Evolutionary conservation across 2,113 vertebrate species (phyloP).

Genomic region (Gasterosteus aculeatus): DNA sequence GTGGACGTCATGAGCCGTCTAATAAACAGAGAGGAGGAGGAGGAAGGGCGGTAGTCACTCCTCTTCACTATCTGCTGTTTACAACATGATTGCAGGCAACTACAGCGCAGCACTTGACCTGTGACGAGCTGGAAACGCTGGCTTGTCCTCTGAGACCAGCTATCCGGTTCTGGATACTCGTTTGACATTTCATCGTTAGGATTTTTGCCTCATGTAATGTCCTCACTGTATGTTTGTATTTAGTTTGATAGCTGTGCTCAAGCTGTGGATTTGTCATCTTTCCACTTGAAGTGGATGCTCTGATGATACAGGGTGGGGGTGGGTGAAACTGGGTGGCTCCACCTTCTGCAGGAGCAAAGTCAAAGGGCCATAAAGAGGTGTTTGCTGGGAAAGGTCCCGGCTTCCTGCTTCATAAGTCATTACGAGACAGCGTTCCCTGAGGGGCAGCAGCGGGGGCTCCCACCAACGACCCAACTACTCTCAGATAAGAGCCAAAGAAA

Average conservation of each 20-base stretch:
- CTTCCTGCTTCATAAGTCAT: slow-evolving; percentile 58
- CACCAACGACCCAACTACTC: neutral
- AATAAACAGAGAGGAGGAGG: neutral
- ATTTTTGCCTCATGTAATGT: too few relatives aligned
- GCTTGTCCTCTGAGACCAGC: neutral
- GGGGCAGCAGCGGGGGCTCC: slow-evolving; percentile 4
- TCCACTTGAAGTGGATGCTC: too few relatives aligned
- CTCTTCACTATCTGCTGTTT: slow-evolving; percentile 54
- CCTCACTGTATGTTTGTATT: neutral
- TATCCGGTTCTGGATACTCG: too few relatives aligned
- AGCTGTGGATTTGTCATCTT: neutral
- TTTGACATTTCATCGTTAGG: neutral
- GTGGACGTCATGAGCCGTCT: neutral
- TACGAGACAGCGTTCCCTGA: slow-evolving; percentile 13
- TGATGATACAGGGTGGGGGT: neutral
- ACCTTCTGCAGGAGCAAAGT: slow-evolving; percentile 80
- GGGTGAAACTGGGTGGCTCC: slow-evolving; percentile 38
- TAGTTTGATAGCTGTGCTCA: neutral
- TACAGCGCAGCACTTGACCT: slow-evolving; percentile 14
- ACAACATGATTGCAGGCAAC: slow-evolving; percentile 56
- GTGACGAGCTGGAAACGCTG: slow-evolving; percentile 11
- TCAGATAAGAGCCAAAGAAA: slow-evolving; percentile 53
- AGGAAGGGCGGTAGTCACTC: neutral
- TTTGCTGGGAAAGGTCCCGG: slow-evolving; percentile 30
- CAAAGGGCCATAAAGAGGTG: slow-evolving; percentile 77